Evolutionary conservation across 2,113 vertebrate genomes (phyloP).

Genomic region (Pitta sordida): DNA sequence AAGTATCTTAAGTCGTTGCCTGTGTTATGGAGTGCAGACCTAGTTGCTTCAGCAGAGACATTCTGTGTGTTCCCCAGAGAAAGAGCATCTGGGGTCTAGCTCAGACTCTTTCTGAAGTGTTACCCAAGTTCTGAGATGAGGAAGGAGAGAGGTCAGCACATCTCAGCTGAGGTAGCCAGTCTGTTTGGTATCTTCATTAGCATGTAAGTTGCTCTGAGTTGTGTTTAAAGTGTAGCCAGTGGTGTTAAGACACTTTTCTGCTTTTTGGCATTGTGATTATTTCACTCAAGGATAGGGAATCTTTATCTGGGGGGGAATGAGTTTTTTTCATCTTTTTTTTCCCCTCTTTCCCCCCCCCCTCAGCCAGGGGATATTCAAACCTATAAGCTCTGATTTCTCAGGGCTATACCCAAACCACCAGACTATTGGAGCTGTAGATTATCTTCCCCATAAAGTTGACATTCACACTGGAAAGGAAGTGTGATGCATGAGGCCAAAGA

Average conservation of each 20-base stretch:
- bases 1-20: not conserved
- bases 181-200: not conserved
- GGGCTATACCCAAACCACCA: not conserved
- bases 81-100: not conserved
- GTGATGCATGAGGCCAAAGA: not conserved
- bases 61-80: not conserved
- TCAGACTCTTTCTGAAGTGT: not conserved
- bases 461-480: not conserved
- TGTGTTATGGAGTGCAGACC: not conserved
- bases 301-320: fast-evolving
- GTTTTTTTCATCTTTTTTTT: not conserved
- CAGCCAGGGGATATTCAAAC: not conserved
- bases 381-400: not conserved
- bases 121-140: not conserved
- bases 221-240: not conserved
- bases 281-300: not conserved
- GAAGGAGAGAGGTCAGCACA: not conserved
- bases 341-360: not conserved
- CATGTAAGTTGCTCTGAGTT: not conserved
- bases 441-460: not conserved
- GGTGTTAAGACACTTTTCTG: not conserved
- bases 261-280: not conserved
- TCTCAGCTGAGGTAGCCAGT: not conserved
- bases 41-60: not conserved
- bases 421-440: not conserved